Conservation (phyloP, 2,797 vertebrate species). For the Tokudaia tokunoshimensis region DNA sequence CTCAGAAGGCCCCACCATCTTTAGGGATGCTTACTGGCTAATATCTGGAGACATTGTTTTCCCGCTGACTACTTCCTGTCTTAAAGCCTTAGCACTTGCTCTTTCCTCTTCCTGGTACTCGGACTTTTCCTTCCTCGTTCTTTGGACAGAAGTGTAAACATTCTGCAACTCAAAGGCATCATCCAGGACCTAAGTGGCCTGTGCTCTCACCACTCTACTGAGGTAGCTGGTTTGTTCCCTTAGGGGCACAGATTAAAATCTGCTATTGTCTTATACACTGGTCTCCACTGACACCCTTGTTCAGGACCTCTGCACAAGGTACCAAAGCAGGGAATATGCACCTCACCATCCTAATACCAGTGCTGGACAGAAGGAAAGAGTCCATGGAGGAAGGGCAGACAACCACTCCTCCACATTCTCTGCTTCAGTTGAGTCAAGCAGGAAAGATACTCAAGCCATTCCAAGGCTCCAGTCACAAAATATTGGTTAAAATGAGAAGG, state of each 20-base stretch:
- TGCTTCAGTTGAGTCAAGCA: background rate
- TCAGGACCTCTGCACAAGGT: background rate
- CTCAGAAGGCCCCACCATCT: background rate
- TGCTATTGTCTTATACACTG: background rate
- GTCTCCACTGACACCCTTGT: background rate
- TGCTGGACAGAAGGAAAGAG: background rate
- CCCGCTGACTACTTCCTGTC: background rate
- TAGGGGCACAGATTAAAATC: background rate
- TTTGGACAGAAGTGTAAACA: background rate
- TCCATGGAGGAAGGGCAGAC: background rate
- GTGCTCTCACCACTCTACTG: background rate
- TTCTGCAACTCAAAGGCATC: background rate
- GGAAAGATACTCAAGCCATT: background rate
- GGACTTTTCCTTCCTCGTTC: background rate
- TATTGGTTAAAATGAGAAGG: background rate
- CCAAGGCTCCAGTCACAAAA: background rate
- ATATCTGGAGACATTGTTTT: background rate
- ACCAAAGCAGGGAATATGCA: background rate
- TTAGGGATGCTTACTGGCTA: background rate
- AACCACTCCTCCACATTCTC: background rate
- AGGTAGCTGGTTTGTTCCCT: background rate
- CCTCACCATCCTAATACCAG: background rate
- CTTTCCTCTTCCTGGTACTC: background rate
- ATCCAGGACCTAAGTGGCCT: background rate
- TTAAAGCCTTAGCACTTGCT: background rate